Base-by-base conservation (phyloP, 2,888 invertebrate species). In the Anarsia innoxiella region DNA sequence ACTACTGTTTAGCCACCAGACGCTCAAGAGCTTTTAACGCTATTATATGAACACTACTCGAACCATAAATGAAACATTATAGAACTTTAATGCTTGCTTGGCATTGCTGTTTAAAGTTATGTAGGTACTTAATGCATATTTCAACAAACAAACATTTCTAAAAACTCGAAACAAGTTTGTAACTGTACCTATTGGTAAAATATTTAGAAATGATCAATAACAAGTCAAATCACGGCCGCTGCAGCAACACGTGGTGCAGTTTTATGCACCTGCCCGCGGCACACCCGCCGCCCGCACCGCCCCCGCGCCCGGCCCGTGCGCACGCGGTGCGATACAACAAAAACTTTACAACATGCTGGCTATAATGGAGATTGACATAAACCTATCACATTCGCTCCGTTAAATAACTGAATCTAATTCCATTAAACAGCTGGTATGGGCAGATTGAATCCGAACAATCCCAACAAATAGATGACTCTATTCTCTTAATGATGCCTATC, bases 321-420 rank as follows among this genome's bases (percentile, higher is more conserved):
- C 16, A 37, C 39, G 23, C 26, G 36, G 30, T 13, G 34, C 29
- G 36, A 42, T 49, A 41, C 44, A 32, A 51, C 41, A 62, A 62
- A 62, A 65, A 48, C 34, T 32, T 42, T 41, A 54, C 47, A 40
- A 51, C 26, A 46, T 53, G 40, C 53, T 51, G 57, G 55, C 52
- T 39, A 49, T 49, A 59, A 51, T 48, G 49, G 53, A 56, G 51
- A 64, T 55, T 51, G 51, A 58, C 52, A 70, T 66, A 55, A 63
- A 63, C 50, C 52, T 53, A 59, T 66, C 66, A 57, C 66, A 69
- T 59, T 61, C 71, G 68, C 67, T 67, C 74, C 73, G 76, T 78
- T 78, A 71, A 64, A 53, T 59, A 65, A 59, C 58, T 62, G 75
- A 70, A 73, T 78, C 75, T 68, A 70, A 75, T 78, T 75, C 65